phyloP scores from a whole-genome alignment of 1,140 invertebrate species.

The Pseudomyrmex gracilis region DNA sequence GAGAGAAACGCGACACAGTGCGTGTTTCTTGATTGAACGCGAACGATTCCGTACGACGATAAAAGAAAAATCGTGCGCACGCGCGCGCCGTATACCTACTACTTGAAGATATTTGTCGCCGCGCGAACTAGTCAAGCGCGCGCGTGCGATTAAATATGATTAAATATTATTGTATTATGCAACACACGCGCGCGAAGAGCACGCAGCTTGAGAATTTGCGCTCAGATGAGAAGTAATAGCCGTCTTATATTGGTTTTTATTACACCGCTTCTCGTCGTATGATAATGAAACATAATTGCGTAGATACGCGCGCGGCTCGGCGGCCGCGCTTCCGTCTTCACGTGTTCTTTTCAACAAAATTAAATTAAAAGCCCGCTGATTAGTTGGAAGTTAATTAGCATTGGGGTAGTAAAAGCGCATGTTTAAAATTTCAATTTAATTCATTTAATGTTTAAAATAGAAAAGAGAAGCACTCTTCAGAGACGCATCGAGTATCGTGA shows the following conservation, averaged over 20 bases:
- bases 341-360: background rate
- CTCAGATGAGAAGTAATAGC: slow-evolving; percentile 11
- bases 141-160: slow-evolving; percentile 45
- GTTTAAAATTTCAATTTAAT: too few relatives aligned
- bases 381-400: too few relatives aligned
- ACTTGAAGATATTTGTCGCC: background rate
- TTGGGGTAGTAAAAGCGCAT: too few relatives aligned
- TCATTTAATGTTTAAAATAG: too few relatives aligned
- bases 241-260: slow-evolving; percentile 7
- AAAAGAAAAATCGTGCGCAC: slow-evolving; percentile 16
- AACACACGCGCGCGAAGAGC: slow-evolving; percentile 15
- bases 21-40: slow-evolving; percentile 16
- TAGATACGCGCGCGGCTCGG: too few relatives aligned
- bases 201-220: slow-evolving; percentile 18
- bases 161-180: slow-evolving; percentile 50
- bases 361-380: too few relatives aligned
- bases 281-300: slow-evolving; percentile 20
- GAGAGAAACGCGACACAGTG: background rate
- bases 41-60: slow-evolving; percentile 39
- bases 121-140: background rate
- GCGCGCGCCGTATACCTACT: background rate
- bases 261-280: background rate
- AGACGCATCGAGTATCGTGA: background rate
- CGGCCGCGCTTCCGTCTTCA: background rate
- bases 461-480: too few relatives aligned